Percentiles rank a stretch among this genome's conserved stretches.
These are phyloP conservation scores for Neopipo cinnamomea DNA, from an alignment of 2,113 vertebrate genomes.

Conservation along the genomic window DNA sequence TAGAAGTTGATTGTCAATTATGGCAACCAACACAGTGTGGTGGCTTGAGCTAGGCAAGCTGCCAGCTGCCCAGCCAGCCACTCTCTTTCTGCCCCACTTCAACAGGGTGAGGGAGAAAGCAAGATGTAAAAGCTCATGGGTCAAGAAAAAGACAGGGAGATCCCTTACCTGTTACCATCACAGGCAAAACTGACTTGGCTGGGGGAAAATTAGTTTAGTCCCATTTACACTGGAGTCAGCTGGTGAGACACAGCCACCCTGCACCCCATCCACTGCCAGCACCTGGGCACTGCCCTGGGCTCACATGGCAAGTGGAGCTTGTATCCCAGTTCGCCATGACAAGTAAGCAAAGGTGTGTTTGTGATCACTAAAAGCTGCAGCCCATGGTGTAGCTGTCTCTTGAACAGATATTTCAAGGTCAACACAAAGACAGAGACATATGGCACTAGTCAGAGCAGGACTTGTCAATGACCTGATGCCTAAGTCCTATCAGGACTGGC, in stretches of 20 bases:
- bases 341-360: background rate
- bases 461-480: background rate
- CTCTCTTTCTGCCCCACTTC: background rate
- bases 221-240: background rate
- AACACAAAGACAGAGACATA: rapidly evolving
- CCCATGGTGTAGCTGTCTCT: background rate
- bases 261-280: rapidly evolving
- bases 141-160: rapidly evolving
- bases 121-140: background rate
- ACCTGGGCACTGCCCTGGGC: background rate
- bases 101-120: background rate
- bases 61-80: background rate
- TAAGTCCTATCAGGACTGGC: background rate
- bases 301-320: background rate
- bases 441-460: background rate
- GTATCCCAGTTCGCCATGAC: background rate
- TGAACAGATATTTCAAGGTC: background rate
- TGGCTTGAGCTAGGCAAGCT: background rate
- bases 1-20: background rate
- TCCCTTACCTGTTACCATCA: background rate
- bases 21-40: background rate
- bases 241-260: background rate
- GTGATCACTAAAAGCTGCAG: background rate
- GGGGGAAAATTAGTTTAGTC: background rate
- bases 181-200: rapidly evolving